Evolutionary conservation across 2,888 invertebrate species (phyloP), one percentile per base, ranked within the genome.

Genomic region (Rosalia funebris): DNA sequence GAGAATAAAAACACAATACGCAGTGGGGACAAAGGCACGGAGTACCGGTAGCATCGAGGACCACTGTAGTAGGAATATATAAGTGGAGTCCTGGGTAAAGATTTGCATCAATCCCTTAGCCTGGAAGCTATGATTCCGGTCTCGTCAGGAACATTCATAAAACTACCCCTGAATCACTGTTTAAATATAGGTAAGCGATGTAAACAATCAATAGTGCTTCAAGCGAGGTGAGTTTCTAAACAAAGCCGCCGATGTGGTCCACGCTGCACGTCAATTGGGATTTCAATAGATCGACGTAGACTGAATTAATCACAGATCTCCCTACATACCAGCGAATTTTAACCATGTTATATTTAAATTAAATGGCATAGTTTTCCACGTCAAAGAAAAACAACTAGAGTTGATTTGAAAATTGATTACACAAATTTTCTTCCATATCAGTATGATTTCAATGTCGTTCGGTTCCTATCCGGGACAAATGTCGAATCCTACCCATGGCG

Each of bases 121-220:
- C 63, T 62, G 39, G 59, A 44, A 62, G 69, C 70, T 62, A 69
- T 69, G 68, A 69, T 71, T 71, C 65, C 66, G 69, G 69, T 71
- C 68, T 74, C 68, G 67, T 71, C 71, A 65, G 62, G 66, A 62
- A 65, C 71, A 71, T 73, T 75, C 75, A 75, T 76, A 76, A 75
- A 75, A 75, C 71, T 74, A 71, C 72, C 75, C 71, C 69, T 61
- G 72, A 70, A 65, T 71, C 70, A 71, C 71, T 74, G 72, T 74
- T 75, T 72, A 74, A 73, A 74, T 73, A 73, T 75, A 76, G 75
- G 75, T 75, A 71, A 75, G 68, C 69, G 72, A 69, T 68, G 71
- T 70, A 73, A 74, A 72, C 73, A 73, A 70, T 73, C 73, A 67
- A 71, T 71, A 72, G 64, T 59, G 69, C 68, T 63, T 34, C 55